phyloP scores from a whole-genome alignment of 2,113 vertebrate genomes.

The Chrysemys picta region DNA sequence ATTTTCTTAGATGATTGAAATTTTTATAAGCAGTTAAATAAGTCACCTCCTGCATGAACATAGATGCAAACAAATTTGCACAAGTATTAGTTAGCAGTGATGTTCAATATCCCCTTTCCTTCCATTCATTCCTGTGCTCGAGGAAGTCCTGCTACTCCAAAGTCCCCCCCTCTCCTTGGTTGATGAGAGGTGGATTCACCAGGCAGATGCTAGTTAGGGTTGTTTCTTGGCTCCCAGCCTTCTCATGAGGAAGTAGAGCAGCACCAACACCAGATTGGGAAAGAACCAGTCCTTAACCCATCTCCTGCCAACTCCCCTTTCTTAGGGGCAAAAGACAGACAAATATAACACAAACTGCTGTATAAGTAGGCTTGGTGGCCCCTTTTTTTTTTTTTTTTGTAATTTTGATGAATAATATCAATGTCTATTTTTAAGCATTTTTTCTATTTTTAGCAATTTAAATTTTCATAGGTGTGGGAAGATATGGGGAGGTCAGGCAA shows the following conservation, averaged over 20 bases:
- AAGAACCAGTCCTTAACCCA: fast-evolving
- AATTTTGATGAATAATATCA: neutral
- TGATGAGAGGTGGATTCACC: fast-evolving
- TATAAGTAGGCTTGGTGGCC: neutral
- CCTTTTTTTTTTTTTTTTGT: neutral
- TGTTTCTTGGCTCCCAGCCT: fast-evolving
- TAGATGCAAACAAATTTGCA: neutral
- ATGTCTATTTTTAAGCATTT: neutral
- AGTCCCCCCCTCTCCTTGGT: neutral
- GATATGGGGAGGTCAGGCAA: no score
- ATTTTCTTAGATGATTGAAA: neutral
- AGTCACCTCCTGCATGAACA: neutral
- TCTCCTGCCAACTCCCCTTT: fast-evolving
- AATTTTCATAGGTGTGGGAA: no score
- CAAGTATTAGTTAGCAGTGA: fast-evolving
- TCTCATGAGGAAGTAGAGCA: neutral
- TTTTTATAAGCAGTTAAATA: neutral
- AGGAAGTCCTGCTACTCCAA: fast-evolving
- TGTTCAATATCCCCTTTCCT: fast-evolving
- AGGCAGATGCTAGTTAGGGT: fast-evolving
- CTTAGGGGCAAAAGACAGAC: fast-evolving
- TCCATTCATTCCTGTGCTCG: fast-evolving
- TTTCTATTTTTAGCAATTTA: neutral
- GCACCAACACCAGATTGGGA: neutral
- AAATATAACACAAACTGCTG: neutral